Percentiles rank a stretch among this genome's conserved stretches.
Evolutionary conservation across 1,140 invertebrate genomes (phyloP).

Genomic region (Drosophila lowei): DNA sequence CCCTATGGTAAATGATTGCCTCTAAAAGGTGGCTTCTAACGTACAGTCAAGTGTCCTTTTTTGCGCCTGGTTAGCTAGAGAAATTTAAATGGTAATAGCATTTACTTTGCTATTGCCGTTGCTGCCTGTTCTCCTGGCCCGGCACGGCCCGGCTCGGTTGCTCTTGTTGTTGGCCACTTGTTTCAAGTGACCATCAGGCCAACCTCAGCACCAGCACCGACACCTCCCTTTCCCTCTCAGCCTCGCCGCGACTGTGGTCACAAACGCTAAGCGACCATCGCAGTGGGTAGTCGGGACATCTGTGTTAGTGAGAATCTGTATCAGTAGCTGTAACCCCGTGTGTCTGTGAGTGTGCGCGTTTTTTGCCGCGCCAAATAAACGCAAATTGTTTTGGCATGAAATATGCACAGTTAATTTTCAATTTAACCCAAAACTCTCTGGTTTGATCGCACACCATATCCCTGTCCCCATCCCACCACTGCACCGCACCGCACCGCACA

Average conservation of each 20-base stretch:
- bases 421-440: slow-evolving; percentile 31
- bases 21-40: slow-evolving; percentile 51
- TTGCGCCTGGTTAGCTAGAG: slow-evolving; percentile 68
- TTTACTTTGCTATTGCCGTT: slow-evolving; percentile 64
- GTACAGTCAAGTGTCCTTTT: slow-evolving; percentile 62
- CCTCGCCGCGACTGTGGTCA: slow-evolving; percentile 36
- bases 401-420: slow-evolving; percentile 72
- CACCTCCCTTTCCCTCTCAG: not conserved
- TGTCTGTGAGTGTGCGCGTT: slow-evolving; percentile 18
- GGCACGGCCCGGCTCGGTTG: not conserved
- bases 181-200: slow-evolving; percentile 63
- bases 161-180: slow-evolving; percentile 48
- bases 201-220: slow-evolving; percentile 15
- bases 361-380: slow-evolving; percentile 53
- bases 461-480: too few relatives aligned
- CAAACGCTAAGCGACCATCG: slow-evolving; percentile 50
- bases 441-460: not conserved
- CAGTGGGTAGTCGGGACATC: slow-evolving; percentile 13
- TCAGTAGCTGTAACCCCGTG: not conserved
- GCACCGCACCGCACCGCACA: slow-evolving; percentile 14
- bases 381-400: slow-evolving; percentile 65
- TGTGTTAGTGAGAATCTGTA: not conserved
- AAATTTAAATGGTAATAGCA: slow-evolving; percentile 73
- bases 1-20: slow-evolving; percentile 46
- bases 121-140: slow-evolving; percentile 17